Evolutionary conservation across 2,113 vertebrate species (phyloP).

Genomic region (Platysteira castanea): DNA sequence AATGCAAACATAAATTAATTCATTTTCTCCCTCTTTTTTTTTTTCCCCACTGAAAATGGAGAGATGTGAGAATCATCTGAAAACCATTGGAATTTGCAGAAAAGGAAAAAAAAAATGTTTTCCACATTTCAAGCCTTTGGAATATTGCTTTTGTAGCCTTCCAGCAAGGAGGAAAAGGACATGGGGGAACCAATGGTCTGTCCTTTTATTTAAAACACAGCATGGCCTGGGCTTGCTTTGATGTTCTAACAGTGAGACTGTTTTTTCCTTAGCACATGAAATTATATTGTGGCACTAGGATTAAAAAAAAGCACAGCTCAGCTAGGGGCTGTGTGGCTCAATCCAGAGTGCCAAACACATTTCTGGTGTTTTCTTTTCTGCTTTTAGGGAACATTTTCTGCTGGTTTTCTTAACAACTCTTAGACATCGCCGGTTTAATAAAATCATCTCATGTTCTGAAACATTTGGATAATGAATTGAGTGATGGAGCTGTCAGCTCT

Average conservation of each 20-base stretch:
- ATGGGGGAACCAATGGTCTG: background rate
- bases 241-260: background rate
- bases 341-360: background rate
- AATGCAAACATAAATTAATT: background rate
- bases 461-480: background rate
- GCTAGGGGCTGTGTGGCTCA: background rate
- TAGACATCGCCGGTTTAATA: background rate
- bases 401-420: background rate
- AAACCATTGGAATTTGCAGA: background rate
- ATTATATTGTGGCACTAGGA: background rate
- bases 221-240: background rate
- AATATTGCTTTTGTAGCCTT: background rate
- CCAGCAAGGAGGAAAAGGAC: background rate
- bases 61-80: background rate
- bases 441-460: background rate
- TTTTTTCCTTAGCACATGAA: background rate
- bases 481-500: background rate
- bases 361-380: background rate
- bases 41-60: background rate
- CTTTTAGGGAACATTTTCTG: background rate
- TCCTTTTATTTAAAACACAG: background rate
- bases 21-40: background rate
- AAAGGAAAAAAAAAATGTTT: background rate
- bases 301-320: background rate
- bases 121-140: background rate